Conservation (phyloP, 2,888 invertebrate species). For the Theretra japonica region DNA sequence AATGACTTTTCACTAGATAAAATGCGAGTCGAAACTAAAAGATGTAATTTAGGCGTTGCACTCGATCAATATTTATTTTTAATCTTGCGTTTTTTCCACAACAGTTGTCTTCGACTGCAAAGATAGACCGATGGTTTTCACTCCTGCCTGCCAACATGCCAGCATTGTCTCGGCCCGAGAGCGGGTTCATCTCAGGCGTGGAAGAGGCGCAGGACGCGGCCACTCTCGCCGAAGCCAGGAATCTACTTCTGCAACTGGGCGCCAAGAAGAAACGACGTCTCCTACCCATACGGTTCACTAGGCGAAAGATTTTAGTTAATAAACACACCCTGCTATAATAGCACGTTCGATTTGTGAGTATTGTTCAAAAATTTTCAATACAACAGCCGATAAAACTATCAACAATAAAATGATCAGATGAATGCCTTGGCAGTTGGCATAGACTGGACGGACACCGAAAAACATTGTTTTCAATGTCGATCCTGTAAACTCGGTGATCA, state of each 20-base stretch:
- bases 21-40: too few species aligned
- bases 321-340: constrained; percentile 73
- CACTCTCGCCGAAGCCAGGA: constrained; percentile 87
- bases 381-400: background rate
- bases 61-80: too few species aligned
- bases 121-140: constrained; percentile 93
- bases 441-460: constrained; percentile 27
- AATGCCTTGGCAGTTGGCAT: background rate
- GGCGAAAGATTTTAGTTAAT: constrained; percentile 88
- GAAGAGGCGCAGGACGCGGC: constrained; percentile 83
- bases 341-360: constrained; percentile 39
- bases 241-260: constrained; percentile 88
- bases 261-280: constrained; percentile 89
- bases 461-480: constrained; percentile 26
- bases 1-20: too few species aligned
- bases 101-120: constrained; percentile 90
- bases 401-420: background rate
- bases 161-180: constrained; percentile 89
- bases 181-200: constrained; percentile 90
- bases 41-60: background rate
- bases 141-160: constrained; percentile 84
- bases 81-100: constrained; percentile 36
- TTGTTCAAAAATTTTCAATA: constrained; percentile 45
- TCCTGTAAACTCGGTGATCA: constrained; percentile 36
- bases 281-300: constrained; percentile 87